Evolutionary conservation across 2,797 vertebrate genomes (phyloP), one percentile per base, ranked within the genome.

Genomic region (Menidia menidia): DNA sequence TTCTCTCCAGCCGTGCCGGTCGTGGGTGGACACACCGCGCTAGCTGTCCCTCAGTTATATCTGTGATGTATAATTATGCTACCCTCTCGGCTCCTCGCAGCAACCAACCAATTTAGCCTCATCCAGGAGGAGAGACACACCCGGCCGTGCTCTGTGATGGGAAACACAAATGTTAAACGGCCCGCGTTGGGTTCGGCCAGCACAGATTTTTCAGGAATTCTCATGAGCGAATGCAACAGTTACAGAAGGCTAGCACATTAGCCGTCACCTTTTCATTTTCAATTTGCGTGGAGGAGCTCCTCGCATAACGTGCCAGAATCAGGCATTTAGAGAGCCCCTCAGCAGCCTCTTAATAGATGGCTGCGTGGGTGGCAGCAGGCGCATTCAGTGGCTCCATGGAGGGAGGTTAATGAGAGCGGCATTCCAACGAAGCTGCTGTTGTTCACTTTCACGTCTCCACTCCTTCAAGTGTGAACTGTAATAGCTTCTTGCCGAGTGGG

Each of bases 351-450:
- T 87, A 80, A 88, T 85, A 83, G 86, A 87, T 59, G 88, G 25
- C 83, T 87, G 90, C 73, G 90, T 90, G 89, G 90, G 91, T 81
- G 89, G 87, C 63, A 72, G 84, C 85, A 72, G 84, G 85, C 88
- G 83, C 77, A 85, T 83, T 91, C 77, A 81, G 82, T 60, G 82
- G 84, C 88, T 86, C 80, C 87, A 69, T 82, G 77, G 89, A 89
- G 90, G 87, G 88, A 82, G 89, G 91, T 92, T 92, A 92, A 92
- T 92, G 88, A 92, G 87, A 90, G 86, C 53, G 39, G 77, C 81
- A 74, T 88, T 90, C 80, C 87, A 68, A 77, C 41, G 9, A 80
- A 81, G 85, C 71, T 74, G 72, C 87, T 87, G 85, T 72, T 88
- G 88, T 89, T 90, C 89, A 86, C 82, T 90, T 87, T 88, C 84